phyloP scores from a whole-genome alignment of 2,888 invertebrate genomes.

The Dicycla oo region DNA sequence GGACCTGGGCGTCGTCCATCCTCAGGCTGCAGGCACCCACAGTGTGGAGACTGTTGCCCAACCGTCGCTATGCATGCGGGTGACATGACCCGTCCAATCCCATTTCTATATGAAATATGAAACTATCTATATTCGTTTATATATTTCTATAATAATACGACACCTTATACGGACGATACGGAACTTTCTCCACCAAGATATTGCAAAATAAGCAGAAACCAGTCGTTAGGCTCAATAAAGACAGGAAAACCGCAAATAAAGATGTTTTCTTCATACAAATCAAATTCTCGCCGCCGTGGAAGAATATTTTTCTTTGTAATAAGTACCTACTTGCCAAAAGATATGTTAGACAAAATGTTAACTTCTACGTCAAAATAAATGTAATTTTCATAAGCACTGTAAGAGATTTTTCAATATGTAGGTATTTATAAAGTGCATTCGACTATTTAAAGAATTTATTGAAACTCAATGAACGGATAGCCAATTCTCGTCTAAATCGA shows the following conservation, averaged over 20 bases:
- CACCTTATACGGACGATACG: neutral
- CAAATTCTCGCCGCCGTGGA: neutral
- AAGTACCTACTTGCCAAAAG: neutral
- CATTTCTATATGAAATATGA: neutral
- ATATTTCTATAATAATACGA: neutral
- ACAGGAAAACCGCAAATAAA: neutral
- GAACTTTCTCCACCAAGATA: neutral
- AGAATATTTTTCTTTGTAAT: constrained; percentile 1
- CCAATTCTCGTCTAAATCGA: neutral
- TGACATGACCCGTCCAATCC: too few relatives aligned
- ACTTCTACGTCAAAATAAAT: neutral
- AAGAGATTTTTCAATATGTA: too few relatives aligned
- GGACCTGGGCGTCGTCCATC: too few relatives aligned
- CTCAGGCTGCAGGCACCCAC: too few relatives aligned
- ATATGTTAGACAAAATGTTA: neutral
- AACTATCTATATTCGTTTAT: neutral
- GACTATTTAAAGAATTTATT: neutral
- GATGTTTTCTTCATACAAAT: neutral
- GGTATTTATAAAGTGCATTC: too few relatives aligned
- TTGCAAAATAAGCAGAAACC: neutral
- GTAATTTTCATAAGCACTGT: neutral
- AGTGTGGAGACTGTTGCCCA: too few relatives aligned
- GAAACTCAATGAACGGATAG: neutral
- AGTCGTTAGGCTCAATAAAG: neutral
- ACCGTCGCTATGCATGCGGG: too few relatives aligned